These are phyloP conservation scores for Miichthys miiuy DNA, from an alignment of 2,797 vertebrate species.

Conservation along the genomic window DNA sequence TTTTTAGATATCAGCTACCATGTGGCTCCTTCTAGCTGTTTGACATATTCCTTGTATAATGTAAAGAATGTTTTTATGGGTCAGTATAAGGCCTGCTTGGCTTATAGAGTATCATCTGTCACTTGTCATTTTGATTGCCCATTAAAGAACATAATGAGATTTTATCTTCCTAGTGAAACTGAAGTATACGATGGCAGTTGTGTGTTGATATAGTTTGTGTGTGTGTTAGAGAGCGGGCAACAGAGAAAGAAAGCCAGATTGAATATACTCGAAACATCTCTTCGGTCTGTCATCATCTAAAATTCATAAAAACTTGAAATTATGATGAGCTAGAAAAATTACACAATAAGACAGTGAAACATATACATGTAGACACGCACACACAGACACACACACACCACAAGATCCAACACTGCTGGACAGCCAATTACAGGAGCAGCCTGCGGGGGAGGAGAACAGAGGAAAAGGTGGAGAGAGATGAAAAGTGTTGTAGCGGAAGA, in stretches of 20 bases:
- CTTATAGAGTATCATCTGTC: neutral
- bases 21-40: neutral
- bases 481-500: conserved; percentile 43
- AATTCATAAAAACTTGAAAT: conserved; percentile 45
- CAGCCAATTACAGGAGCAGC: conserved; percentile 69
- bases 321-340: conserved; percentile 28
- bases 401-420: conserved; percentile 37
- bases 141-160: conserved; percentile 26
- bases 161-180: conserved; percentile 3
- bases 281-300: conserved; percentile 37
- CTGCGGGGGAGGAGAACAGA: conserved; percentile 54
- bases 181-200: conserved; percentile 3
- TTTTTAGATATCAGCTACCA: neutral
- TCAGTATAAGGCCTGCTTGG: neutral
- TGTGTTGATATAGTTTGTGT: neutral
- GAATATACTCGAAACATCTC: conserved; percentile 22
- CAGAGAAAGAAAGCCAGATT: neutral
- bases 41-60: conserved; percentile 1
- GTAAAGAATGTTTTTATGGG: neutral
- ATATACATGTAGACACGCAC: neutral
- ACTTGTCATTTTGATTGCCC: conserved; percentile 38
- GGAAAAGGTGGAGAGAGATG: conserved; percentile 51
- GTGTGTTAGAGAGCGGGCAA: neutral
- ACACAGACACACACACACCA: conserved; percentile 5
- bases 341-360: conserved; percentile 14